Evolutionary conservation across 2,797 vertebrate genomes (phyloP).

Genomic region (Capromys pilorides): DNA sequence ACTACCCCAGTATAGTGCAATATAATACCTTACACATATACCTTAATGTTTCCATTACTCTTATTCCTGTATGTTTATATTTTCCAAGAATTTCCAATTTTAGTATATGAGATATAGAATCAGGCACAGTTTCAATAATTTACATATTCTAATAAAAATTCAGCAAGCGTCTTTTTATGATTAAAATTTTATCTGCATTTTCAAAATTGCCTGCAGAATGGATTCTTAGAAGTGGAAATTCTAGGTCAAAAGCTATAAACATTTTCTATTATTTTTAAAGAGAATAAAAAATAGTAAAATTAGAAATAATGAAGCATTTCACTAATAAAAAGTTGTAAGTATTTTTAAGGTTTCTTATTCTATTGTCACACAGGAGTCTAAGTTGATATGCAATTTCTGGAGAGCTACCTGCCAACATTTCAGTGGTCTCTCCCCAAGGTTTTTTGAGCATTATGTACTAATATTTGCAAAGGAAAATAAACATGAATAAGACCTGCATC

Average conservation of each 20-base stretch:
- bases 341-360: neutral
- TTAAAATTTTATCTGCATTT: neutral
- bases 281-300: no score
- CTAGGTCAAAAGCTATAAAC: slow-evolving; percentile 21
- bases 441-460: neutral
- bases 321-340: neutral
- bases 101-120: neutral
- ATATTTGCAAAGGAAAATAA: slow-evolving; percentile 36
- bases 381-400: slow-evolving; percentile 4
- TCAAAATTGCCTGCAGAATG: neutral
- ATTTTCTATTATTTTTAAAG: slow-evolving; percentile 25
- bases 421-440: neutral
- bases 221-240: slow-evolving; percentile 45
- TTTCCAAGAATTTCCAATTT: neutral
- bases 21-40: neutral
- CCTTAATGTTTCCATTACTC: neutral
- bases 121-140: neutral
- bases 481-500: neutral
- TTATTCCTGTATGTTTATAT: neutral
- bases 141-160: neutral
- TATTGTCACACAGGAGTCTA: neutral
- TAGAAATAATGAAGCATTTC: no score
- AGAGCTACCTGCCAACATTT: neutral
- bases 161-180: neutral
- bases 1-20: neutral